phyloP scores from a whole-genome alignment of 2,888 invertebrate species.

The Xylota sylvarum region DNA sequence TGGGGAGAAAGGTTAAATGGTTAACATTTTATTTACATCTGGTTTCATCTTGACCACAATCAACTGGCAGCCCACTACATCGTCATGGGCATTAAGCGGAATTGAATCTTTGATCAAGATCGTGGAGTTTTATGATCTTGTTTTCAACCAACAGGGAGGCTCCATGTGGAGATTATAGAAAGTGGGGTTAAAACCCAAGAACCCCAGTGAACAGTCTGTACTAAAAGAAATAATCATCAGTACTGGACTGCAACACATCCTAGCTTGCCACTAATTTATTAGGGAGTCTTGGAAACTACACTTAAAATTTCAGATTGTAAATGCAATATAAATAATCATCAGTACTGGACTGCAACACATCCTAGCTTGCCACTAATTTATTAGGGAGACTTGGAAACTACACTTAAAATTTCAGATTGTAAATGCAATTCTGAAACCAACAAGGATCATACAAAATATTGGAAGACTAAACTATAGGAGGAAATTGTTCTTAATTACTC shows the following conservation, averaged over 20 bases:
- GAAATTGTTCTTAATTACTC: too few relatives aligned
- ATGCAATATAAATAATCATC: background rate
- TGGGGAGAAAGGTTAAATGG: constrained; percentile 7
- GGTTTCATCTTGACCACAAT: background rate
- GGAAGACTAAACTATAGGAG: too few relatives aligned
- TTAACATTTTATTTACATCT: background rate
- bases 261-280: too few relatives aligned
- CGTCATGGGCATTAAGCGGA: background rate
- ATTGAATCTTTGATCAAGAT: background rate
- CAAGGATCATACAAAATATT: too few relatives aligned
- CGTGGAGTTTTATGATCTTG: background rate
- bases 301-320: too few relatives aligned
- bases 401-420: too few relatives aligned
- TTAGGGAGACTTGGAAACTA: too few relatives aligned
- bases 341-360: too few relatives aligned
- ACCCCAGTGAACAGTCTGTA: background rate
- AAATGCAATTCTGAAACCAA: too few relatives aligned
- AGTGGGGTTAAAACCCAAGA: background rate
- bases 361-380: too few relatives aligned
- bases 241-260: too few relatives aligned
- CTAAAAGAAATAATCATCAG: background rate
- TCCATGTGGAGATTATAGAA: background rate
- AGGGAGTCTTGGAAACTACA: too few relatives aligned
- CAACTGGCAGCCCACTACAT: background rate
- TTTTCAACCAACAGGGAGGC: background rate